Evolutionary conservation across 2,113 vertebrate species (phyloP), one percentile per base, ranked within the genome.

Genomic region (Nycticorax nycticorax): DNA sequence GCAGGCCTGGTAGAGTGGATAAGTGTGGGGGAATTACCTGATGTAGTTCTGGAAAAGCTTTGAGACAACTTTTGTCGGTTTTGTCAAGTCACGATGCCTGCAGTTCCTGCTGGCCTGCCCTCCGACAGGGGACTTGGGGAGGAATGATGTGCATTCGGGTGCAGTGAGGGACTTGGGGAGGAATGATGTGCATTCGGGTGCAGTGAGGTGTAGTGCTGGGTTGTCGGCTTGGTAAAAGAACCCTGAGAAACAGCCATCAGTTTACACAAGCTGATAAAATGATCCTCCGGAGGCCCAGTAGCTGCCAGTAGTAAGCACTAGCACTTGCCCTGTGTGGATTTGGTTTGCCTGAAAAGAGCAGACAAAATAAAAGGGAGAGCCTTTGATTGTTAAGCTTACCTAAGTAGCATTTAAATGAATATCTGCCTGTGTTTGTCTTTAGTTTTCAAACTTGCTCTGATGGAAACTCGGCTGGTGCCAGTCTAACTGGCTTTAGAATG

Each of bases 121-220:
- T 60, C 62, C 67, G 62, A 80, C 48, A 20, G 18, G 41, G 50
- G 35, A 27, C 57, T 50, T 52, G 2, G 0, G 10, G 39, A 10
- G 53, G 45, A 47, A 15, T n/a, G 17, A 14, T 24, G 26, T 15
- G 28, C 6, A 0, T 41, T 28, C 12, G 0, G 2, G 41, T 33
- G 50, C 56, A 66, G 6, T 66, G 63, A 47, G 57, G 45, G n/a
- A n/a, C n/a, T n/a, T n/a, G 37, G 37, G 37, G 3, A 22, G 53
- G 45, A 47, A 15, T n/a, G 17, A 14, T 24, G 26, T 14, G 28
- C 6, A 0, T 41, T 33, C 12, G 0, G 2, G 41, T 33, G 50
- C 56, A 66, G 6, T 66, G 63, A 47, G 57, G 45, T 75, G 33
- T 84, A 69, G 53, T 23, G 26, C 48, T 21, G 72, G 11, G 33